Evolutionary conservation across 2,797 vertebrate genomes (phyloP), one percentile per base, ranked within the genome.

Genomic region (Kryptopterus vitreolus): DNA sequence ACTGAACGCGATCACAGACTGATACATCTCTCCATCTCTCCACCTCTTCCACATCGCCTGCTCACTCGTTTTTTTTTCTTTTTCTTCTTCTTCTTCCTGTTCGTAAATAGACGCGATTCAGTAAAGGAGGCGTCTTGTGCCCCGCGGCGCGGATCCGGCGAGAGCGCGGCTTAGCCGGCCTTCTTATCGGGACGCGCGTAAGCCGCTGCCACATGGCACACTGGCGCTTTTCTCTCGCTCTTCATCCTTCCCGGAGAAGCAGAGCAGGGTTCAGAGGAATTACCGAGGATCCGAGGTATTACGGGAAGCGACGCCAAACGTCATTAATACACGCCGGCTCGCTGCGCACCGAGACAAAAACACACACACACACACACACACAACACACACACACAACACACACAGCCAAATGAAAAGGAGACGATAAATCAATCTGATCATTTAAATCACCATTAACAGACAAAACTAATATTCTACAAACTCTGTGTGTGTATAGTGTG

Each of bases 121-220:
- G n/a, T n/a, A 87, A 89, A 85, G 84, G 84, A 88, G 88, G 88
- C 81, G 18, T 52, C 48, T 2, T 53, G n/a, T n/a, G n/a, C n/a
- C n/a, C n/a, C n/a, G 81, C 86, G 86, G 87, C 89, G 90, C 86
- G 85, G 88, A 89, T 89, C 88, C 88, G 88, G 84, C 48, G 88
- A 85, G 89, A 85, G 73, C 91, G 87, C 70, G 69, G 87, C 88
- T 93, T 90, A 87, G 83, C 79, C 86, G 83, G 86, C 87, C 90
- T 90, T 89, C 89, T 91, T 91, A 92, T 92, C 91, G 89, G 78
- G 90, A 90, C 88, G 88, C 88, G 90, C 89, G 90, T 87, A 84
- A 90, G 88, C 88, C 53, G 0, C 76, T 89, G 91, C 90, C 91
- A 92, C 91, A 93, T 93, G 92, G 91, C 90, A 86, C 85, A 84